Conservation (phyloP, 2,888 invertebrate genomes). For the Omphaloscelis lunosa region DNA sequence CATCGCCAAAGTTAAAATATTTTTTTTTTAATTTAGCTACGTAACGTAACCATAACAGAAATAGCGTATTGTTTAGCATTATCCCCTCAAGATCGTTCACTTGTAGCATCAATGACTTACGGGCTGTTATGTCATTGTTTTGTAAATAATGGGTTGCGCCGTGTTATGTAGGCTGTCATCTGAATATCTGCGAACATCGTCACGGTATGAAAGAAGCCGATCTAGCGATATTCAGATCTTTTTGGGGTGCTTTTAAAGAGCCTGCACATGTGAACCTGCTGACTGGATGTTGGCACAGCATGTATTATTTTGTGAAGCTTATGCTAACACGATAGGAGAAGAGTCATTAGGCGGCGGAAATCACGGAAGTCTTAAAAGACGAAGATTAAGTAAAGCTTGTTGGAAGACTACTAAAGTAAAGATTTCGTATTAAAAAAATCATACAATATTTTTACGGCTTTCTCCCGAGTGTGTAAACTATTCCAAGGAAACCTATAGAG, state of each 20-base stretch:
- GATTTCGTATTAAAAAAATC: not conserved
- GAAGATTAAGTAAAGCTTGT: not conserved
- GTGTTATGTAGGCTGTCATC: slow-evolving; percentile 26
- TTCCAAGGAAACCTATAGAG: not conserved
- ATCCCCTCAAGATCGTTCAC: slow-evolving; percentile 28
- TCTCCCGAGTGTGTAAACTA: not conserved
- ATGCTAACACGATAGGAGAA: not conserved
- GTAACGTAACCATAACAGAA: slow-evolving; percentile 14
- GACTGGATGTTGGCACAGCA: not conserved
- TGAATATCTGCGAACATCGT: slow-evolving; percentile 21
- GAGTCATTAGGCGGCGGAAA: too few relatives aligned
- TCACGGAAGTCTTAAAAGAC: not conserved
- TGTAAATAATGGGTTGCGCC: slow-evolving; percentile 49
- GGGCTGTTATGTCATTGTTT: slow-evolving; percentile 54
- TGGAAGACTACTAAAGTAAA: not conserved
- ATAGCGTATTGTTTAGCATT: slow-evolving; percentile 18
- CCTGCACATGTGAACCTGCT: not conserved
- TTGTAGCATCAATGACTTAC: slow-evolving; percentile 55
- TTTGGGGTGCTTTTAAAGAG: not conserved
- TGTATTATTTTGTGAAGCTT: not conserved
- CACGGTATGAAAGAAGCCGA: not conserved
- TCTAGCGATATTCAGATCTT: not conserved
- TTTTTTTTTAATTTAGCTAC: not conserved
- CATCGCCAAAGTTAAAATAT: not conserved
- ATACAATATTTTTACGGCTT: not conserved